Evolutionary conservation across 2,113 vertebrate genomes (phyloP), one percentile per base, ranked within the genome.

Genomic region (Fregetta grallaria): DNA sequence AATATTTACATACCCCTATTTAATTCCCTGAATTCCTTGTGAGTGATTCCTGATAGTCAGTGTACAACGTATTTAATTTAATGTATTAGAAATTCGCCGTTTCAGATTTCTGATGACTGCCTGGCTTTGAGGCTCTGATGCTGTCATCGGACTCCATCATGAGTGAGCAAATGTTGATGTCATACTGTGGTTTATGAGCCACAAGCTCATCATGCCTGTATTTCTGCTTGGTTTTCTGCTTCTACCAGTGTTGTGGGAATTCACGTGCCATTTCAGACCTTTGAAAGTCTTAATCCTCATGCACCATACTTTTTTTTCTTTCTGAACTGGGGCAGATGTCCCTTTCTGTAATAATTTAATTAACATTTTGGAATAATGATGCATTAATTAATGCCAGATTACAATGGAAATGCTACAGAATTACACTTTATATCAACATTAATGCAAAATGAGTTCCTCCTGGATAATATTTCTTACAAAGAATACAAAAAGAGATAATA

Each of bases 381-480:
- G 97, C 97, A 98, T 98, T 98, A 98, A 98, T 98, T 98, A 98
- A 98, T 98, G 97, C 95, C 95, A 98, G 97, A 98, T 98, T 98
- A 98, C 97, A 98, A 98, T 96, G 96, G 96, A 98, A 98, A 98
- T 97, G 94, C 96, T 90, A 79, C 90, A 97, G 97, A 98, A 97
- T 98, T 98, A 98, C 85, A 97, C 96, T 98, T 98, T 98, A 97
- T 98, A 98, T 98, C 98, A 98, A 98, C 97, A 97, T 96, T 98
- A 98, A 98, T 98, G 97, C 97, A 98, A 98, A 98, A 98, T 96
- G 97, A 98, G 96, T 98, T 98, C 96, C 75, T 98, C 98, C 98
- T 98, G 97, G 97, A 98, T 98, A 97, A 98, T 98, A 98, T 98
- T 98, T 98, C 97, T 98, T 98, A 98, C 96, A 98, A 94, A 96